Evolutionary conservation across 2,888 invertebrate genomes (phyloP), one percentile per base, ranked within the genome.

Genomic region (Alloscopus bannaensis): DNA sequence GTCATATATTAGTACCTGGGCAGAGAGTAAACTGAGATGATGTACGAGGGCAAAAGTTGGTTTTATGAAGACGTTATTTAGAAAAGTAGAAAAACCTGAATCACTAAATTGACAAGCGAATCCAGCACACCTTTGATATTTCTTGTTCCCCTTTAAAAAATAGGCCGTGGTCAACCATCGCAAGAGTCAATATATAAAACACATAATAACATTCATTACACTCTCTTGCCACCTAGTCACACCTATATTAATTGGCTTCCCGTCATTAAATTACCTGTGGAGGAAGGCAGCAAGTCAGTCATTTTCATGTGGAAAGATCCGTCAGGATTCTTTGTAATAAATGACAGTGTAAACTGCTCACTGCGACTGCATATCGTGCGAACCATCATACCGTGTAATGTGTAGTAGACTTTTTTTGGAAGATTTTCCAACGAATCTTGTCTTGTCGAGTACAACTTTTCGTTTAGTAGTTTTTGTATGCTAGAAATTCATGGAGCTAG

Each of bases 31-130:
- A n/a, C n/a, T n/a, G n/a, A n/a, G n/a, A n/a, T n/a, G n/a, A n/a
- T n/a, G n/a, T n/a, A n/a, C n/a, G n/a, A n/a, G n/a, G n/a, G n/a
- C n/a, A n/a, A n/a, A n/a, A n/a, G n/a, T n/a, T 36, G 13, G 11
- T 8, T 28, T 45, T 62, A 73, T 73, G 31, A 65, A 73, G 73
- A 73, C 73, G 55, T 73, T 73, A 18, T 28, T 52, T 18, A 29
- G 66, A 73, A 66, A 73, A 73, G 65, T 65, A 65, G 73, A 73
- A 73, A 73, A 73, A 73, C 73, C 65, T 42, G 73, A 73, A 73
- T 31, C 36, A 57, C 24, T 18, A 52, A 65, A 65, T 57, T 73
- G 66, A 73, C 73, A 65, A 66, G 52, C 55, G 40, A 64, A 45
- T 45, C 20, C 57, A 45, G 22, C 29, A 50, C 26, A 18, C 40